Base-by-base conservation (phyloP, 2,888 invertebrate genomes). In the Notodonta ziczac region DNA sequence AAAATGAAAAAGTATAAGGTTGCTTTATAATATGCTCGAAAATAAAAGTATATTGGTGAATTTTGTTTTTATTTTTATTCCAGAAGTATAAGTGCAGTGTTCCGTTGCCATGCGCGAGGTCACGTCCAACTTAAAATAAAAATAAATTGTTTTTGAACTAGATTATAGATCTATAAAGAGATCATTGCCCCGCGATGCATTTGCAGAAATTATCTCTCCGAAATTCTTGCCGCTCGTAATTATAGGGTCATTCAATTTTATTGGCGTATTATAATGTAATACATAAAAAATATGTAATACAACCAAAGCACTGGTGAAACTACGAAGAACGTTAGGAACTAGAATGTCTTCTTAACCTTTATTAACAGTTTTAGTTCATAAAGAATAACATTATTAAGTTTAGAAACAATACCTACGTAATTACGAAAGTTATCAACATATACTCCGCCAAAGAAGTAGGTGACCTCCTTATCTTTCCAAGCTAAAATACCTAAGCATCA, bases 91-190 rank as follows among this genome's bases (percentile, higher is more conserved):
- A 54, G 39, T 54, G 54, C 54, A 54, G 54, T 9, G 50, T 54
- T 39, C 39, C 3, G 13, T 39, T 39, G 13, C 39, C 39, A 14
- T n/a, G 39, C 39, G n/a, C 54, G 35, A 39, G 57, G 65, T 62
- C 63, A 74, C 59, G 62, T 64, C 46, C 50, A 60, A 62, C 48
- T 60, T 64, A 7, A 61, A 69, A 64, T 62, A 63, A 72, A 61
- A 64, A 70, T 63, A 69, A 72, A 67, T 69, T 54, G 40, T 56
- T 57, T 60, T 58, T 66, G 66, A 66, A 77, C 68, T 67, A 73
- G 67, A 65, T 70, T 64, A 59, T 58, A 65, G 63, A 60, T 61
- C 71, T 58, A 73, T 76, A 71, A 73, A 75, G 50, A 67, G 77
- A 64, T 50, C 75, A 13, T 69, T 77, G 74, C 54, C 64, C 50